Evolutionary conservation across 2,888 invertebrate genomes (phyloP), one percentile per base, ranked within the genome.

Genomic region (Drosophila pegasa): DNA sequence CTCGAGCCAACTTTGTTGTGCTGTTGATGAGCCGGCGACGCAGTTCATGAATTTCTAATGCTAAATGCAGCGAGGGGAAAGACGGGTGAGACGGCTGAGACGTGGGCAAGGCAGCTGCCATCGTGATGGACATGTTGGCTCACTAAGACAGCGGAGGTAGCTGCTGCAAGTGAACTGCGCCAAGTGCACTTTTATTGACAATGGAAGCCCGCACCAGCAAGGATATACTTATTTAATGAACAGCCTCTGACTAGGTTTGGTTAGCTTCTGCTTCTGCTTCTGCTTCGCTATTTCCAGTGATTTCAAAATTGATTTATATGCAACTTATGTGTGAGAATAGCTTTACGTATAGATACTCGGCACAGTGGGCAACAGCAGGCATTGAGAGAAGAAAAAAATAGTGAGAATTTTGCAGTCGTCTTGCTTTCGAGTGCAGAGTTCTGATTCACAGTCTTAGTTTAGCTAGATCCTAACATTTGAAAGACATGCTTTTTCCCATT

Each of bases 1-100:
- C 10, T 40, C 12, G n/a, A 33, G 61, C 48, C 47, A 52, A 64
- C 78, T 62, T 68, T 60, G 56, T 45, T 63, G 56, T 61, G 29
- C 25, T 67, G 58, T 37, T 77, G 77, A 75, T 80, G 64, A 62
- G 70, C 47, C 41, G 51, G 41, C 58, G 67, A 75, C 55, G 50
- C 52, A 60, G 58, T 27, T 77, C 77, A 77, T 77, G 80, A 77
- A 77, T 77, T 65, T 60, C 78, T 73, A 77, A 77, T 80, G 69
- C 27, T 47, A 38, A 57, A 48, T 50, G 43, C 40, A 57, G 45
- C 3, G 5, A 5, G 12, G 58, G 25, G 8, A 9, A 5, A 1
- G 2, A 25, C 18, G 9, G 29, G 29, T 14, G 4, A 3, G 10
- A 2, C 1, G 1, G 20, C 9, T n/a, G n/a, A n/a, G n/a, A n/a